Evolutionary conservation across 2,888 invertebrate genomes (phyloP).

Genomic region (Drosophila quinaria): DNA sequence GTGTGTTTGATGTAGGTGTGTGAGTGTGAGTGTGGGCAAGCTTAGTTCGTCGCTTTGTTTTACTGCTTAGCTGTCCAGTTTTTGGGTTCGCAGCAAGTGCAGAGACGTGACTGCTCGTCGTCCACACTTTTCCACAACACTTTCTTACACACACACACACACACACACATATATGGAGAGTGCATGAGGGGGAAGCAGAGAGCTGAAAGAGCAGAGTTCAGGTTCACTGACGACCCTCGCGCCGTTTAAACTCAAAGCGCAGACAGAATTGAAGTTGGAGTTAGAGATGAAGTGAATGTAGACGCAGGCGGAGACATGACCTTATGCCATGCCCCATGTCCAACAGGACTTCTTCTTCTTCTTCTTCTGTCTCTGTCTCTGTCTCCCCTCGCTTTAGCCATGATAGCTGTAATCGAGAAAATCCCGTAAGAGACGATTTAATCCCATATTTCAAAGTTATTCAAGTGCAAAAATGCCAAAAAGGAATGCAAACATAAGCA

Average conservation of each 20-base stretch:
- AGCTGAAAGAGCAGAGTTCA: slow-evolving; percentile 48
- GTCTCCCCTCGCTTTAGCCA: slow-evolving; percentile 44
- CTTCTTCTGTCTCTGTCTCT: background rate
- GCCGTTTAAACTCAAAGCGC: slow-evolving; percentile 28
- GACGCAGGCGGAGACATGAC: slow-evolving; percentile 38
- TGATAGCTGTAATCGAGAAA: slow-evolving; percentile 83
- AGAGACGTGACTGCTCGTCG: slow-evolving; percentile 58
- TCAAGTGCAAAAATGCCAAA: slow-evolving; percentile 85
- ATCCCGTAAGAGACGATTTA: slow-evolving; percentile 84
- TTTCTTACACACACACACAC: slow-evolving; percentile 32
- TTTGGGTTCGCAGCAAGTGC: slow-evolving; percentile 44
- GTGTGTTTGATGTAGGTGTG: background rate
- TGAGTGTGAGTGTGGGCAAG: slow-evolving; percentile 44
- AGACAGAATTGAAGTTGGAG: slow-evolving; percentile 2
- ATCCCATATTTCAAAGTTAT: slow-evolving; percentile 84
- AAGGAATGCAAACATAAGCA: slow-evolving; percentile 81
- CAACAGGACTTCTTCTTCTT: slow-evolving; percentile 13
- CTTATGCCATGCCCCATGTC: slow-evolving; percentile 39
- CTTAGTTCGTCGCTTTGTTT: slow-evolving; percentile 72
- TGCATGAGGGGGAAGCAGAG: slow-evolving; percentile 2
- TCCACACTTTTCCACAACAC: slow-evolving; percentile 63
- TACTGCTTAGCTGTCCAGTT: slow-evolving; percentile 70
- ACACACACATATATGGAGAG: background rate
- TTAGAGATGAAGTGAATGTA: slow-evolving; percentile 1
- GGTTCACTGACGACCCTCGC: slow-evolving; percentile 62